phyloP scores from a whole-genome alignment of 2,888 invertebrate species.

The Patella ulyssiponensis region DNA sequence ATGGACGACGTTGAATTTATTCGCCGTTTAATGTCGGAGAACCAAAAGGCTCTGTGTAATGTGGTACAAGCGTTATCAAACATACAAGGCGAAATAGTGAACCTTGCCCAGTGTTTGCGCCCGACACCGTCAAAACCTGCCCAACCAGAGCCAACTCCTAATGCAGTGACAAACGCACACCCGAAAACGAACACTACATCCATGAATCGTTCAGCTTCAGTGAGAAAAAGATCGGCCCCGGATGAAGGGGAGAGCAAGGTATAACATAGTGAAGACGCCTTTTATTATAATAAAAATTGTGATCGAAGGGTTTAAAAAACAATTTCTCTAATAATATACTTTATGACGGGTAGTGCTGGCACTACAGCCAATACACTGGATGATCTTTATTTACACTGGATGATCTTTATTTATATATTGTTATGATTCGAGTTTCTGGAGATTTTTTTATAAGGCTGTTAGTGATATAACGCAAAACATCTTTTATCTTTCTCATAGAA shows the following conservation, averaged over 20 bases:
- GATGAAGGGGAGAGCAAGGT: slow-evolving; percentile 44
- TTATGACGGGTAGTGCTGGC: slow-evolving; percentile 21
- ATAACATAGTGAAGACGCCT: slow-evolving; percentile 23
- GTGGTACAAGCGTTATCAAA: slow-evolving; percentile 70
- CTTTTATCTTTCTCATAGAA: too few relatives aligned
- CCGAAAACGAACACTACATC: slow-evolving; percentile 21
- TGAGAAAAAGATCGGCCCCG: slow-evolving; percentile 30
- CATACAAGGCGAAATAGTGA: slow-evolving; percentile 70
- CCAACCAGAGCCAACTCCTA: slow-evolving; percentile 18
- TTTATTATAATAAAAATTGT: background rate
- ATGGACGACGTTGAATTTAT: slow-evolving; percentile 71
- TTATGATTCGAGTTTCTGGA: too few relatives aligned
- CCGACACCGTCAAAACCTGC: slow-evolving; percentile 47
- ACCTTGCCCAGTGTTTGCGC: slow-evolving; percentile 60
- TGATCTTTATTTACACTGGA: too few relatives aligned
- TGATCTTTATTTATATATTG: too few relatives aligned
- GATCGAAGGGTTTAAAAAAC: slow-evolving; percentile 6
- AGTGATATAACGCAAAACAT: too few relatives aligned
- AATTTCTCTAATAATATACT: background rate
- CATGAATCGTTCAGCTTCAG: slow-evolving; percentile 17
- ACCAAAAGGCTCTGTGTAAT: slow-evolving; percentile 71
- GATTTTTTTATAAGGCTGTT: too few relatives aligned
- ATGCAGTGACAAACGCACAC: slow-evolving; percentile 18
- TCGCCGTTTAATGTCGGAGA: slow-evolving; percentile 70
- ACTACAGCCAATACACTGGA: background rate